phyloP scores from a whole-genome alignment of 2,797 vertebrate species.

The Morus bassanus region DNA sequence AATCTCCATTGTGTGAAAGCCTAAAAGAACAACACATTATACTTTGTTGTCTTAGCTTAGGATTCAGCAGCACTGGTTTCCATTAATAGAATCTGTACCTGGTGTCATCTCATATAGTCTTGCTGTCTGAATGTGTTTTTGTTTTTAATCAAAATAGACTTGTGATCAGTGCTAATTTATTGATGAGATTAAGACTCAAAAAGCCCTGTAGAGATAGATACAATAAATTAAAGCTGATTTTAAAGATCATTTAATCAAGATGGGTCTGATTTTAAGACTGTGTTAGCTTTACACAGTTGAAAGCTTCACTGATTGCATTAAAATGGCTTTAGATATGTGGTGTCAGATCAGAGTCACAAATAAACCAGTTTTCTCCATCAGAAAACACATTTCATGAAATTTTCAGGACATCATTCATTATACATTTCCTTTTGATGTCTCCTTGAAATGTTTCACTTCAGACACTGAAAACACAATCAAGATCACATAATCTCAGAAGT shows the following conservation, averaged over 20 bases:
- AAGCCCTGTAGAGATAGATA: not conserved
- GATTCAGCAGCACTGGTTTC: not conserved
- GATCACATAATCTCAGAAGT: not conserved
- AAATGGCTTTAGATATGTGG: not conserved
- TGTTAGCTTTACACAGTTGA: not conserved
- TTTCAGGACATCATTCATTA: constrained; percentile 33
- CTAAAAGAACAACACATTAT: not conserved
- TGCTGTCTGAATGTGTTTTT: not conserved
- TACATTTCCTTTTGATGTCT: constrained; percentile 18
- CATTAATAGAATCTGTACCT: not conserved
- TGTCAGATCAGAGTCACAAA: not conserved
- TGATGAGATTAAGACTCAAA: not conserved
- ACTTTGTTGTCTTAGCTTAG: not conserved
- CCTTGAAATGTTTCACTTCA: not conserved
- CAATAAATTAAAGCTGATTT: constrained; percentile 22
- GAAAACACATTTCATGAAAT: constrained; percentile 30
- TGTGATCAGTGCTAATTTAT: constrained; percentile 6
- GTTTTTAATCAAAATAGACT: constrained; percentile 25
- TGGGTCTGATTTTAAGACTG: not conserved
- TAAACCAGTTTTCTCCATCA: not conserved
- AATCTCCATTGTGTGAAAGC: not conserved
- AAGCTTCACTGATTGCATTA: not conserved
- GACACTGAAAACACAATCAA: not conserved
- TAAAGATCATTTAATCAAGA: not conserved
- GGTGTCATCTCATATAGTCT: not conserved